phyloP scores from a whole-genome alignment of 1,140 invertebrate genomes.

The Tribolium madens region DNA sequence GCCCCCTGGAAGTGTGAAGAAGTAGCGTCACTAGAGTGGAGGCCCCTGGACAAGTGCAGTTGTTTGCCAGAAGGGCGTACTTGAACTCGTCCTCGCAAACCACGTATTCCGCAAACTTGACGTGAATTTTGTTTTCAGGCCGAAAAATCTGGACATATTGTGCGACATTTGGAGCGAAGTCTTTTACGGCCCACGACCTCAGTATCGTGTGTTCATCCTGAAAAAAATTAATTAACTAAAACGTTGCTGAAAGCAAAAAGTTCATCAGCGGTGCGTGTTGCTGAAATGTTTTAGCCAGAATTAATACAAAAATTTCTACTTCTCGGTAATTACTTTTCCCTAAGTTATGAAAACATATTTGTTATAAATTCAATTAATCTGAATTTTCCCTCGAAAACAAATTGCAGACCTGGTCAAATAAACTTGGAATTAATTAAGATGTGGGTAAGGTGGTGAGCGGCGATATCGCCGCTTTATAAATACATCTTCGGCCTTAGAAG shows the following conservation, averaged over 20 bases:
- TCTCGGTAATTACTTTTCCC: neutral
- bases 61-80: slow-evolving; percentile 96
- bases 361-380: slow-evolving; percentile 1
- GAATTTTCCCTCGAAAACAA: neutral
- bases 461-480: neutral
- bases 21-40: slow-evolving; percentile 96
- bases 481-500: neutral
- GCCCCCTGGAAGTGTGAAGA: slow-evolving; percentile 94
- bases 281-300: neutral
- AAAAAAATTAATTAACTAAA: slow-evolving; percentile 44
- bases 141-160: slow-evolving; percentile 99
- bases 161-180: slow-evolving; percentile 95
- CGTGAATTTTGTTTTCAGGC: slow-evolving; percentile 97
- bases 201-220: slow-evolving; percentile 97
- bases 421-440: slow-evolving; percentile 11
- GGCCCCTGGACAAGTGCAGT: slow-evolving; percentile 96
- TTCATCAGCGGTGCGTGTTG: neutral
- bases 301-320: slow-evolving; percentile 4
- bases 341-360: neutral
- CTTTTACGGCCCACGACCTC: slow-evolving; percentile 97
- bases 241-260: neutral
- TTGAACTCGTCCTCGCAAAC: slow-evolving; percentile 99
- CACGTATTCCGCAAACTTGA: slow-evolving; percentile 97
- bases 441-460: neutral
- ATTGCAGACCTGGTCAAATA: neutral